A percentile compares a stretch with the other conserved stretches of the same genome.
Conservation (phyloP, 2,888 invertebrate species). For the Onthophagus sagittarius region DNA sequence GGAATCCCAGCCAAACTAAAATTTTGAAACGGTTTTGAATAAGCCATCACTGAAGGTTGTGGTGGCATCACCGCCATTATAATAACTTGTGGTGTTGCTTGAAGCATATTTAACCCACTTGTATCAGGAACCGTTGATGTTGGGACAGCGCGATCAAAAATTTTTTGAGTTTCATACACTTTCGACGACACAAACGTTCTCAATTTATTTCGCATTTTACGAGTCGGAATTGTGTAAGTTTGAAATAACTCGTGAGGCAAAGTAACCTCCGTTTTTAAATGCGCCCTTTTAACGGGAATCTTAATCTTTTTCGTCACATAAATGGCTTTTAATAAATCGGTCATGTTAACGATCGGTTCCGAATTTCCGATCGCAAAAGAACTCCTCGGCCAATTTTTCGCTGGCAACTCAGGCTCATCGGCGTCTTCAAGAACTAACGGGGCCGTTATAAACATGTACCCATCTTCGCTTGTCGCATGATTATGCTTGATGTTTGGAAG, state of each 20-base stretch:
- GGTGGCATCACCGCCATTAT: not conserved
- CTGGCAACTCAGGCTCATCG: not conserved
- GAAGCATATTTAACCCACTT: not conserved
- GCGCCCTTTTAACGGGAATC: not conserved
- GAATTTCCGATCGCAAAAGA: slow-evolving; percentile 7
- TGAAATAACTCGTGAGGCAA: not conserved
- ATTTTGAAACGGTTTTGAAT: not conserved
- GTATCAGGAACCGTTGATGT: not conserved
- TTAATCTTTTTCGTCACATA: not conserved
- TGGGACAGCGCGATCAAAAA: not conserved
- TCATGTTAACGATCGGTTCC: slow-evolving; percentile 3
- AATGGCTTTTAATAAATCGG: not conserved
- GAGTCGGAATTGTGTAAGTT: not conserved
- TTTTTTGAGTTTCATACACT: not conserved
- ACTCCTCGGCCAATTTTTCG: slow-evolving; percentile 1
- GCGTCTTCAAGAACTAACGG: not conserved
- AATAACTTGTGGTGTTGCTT: not conserved
- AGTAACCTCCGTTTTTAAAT: not conserved
- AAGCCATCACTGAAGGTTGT: not conserved
- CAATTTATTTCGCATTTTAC: not conserved
- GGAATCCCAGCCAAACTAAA: not conserved
- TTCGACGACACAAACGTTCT: not conserved
- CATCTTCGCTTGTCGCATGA: not conserved
- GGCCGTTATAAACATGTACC: not conserved
- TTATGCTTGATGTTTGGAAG: not conserved